These are phyloP conservation scores for Drosophila burlai DNA, from an alignment of 1,140 invertebrate genomes.

Conservation along the genomic window DNA sequence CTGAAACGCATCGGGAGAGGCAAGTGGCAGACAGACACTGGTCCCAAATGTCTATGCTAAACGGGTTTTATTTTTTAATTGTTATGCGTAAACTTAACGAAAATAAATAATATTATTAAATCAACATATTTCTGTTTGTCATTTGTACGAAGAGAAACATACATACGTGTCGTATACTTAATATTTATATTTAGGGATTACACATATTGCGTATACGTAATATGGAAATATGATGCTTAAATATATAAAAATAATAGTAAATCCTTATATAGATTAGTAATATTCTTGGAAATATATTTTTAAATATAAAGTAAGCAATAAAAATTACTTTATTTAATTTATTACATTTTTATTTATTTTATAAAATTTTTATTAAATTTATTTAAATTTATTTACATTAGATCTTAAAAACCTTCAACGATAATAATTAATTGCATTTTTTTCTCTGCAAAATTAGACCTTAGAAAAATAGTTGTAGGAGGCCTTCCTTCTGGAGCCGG, in stretches of 20 bases:
- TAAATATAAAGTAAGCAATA: too few relatives aligned
- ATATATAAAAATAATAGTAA: too few relatives aligned
- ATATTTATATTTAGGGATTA: background rate
- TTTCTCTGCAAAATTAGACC: conserved; percentile 19
- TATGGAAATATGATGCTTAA: background rate
- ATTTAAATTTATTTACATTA: too few relatives aligned
- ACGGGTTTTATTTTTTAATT: background rate
- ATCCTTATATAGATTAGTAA: too few relatives aligned
- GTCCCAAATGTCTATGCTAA: background rate
- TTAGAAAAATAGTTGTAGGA: conserved; percentile 16
- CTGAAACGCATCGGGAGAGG: conserved; percentile 57
- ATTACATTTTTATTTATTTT: too few relatives aligned
- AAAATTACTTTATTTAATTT: too few relatives aligned
- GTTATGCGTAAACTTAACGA: background rate
- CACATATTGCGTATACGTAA: background rate
- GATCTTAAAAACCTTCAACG: background rate
- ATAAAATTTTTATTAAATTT: too few relatives aligned
- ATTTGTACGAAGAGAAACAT: too few relatives aligned
- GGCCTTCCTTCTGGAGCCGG: conserved; percentile 1
- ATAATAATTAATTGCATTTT: background rate
- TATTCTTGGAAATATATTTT: too few relatives aligned
- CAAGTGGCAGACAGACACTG: conserved; percentile 14
- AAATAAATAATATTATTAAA: background rate
- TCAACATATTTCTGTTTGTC: too few relatives aligned
- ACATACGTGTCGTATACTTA: conserved; percentile 13